Evolutionary conservation across 2,888 invertebrate species (phyloP), one percentile per base, ranked within the genome.

Genomic region (Eupithecia insigniata): DNA sequence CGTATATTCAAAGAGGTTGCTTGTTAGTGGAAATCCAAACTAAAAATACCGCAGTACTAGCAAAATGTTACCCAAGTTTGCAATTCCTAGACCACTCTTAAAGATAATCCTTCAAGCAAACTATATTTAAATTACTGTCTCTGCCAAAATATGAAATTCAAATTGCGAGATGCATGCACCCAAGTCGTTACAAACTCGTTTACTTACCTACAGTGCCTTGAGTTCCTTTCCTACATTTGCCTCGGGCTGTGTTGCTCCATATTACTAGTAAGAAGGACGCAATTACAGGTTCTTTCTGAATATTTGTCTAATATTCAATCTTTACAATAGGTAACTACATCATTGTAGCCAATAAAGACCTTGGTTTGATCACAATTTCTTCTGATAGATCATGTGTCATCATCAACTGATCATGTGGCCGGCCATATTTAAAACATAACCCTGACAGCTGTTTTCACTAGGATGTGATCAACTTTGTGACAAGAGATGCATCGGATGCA

Each of bases 171-270:
- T 87, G 86, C 83, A 86, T 87, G 86, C 84, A 84, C 84, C 83
- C 83, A 79, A 80, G 86, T 88, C 88, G 87, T 89, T 87, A 88
- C 85, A 86, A 87, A 87, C 87, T 88, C 88, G 86, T 89, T 88
- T 87, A 83, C 85, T 84, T 85, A 80, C 81, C 78, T 76, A 75
- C 78, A 78, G 78, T 79, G 79, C 79, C 80, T 80, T 77, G 77
- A 76, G 79, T 74, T 74, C 71, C 75, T 71, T 77, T 79, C 76
- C 79, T 80, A 78, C 83, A 83, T 83, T 81, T 80, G 79, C 70
- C 76, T 62, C 30, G 67, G 30, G 73, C 70, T 39, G 51, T 51
- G 72, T 66, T 58, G 46, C 71, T 74, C 26, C 74, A 74, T 74
- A 71, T 69, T 69, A 55, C 55, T 71, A 43, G 36, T 66, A 30